Evolutionary conservation across 1,140 invertebrate species (phyloP), one percentile per base, ranked within the genome.

Genomic region (Lucilia sericata): DNA sequence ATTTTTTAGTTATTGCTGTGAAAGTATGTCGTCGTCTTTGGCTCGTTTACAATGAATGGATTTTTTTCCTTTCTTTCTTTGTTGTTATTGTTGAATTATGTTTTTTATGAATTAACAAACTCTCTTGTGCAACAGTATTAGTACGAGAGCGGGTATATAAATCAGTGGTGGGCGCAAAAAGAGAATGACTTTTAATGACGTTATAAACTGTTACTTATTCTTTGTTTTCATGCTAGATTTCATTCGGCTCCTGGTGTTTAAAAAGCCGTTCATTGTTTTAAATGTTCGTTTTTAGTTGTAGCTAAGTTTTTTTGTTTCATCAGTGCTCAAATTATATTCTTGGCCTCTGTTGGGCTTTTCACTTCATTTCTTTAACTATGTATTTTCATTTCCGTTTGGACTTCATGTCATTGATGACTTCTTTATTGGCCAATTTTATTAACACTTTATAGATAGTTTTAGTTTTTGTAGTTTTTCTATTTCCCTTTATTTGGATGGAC

Each of bases 351-450:
- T 14, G 51, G 17, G 51, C 12, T 55, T 12, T 55, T 2, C 51
- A n/a, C 17, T 60, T 60, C 14, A 60, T 60, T 60, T 14, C 13
- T 60, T 60, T n/a, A n/a, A n/a, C n/a, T n/a, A n/a, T n/a, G n/a
- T n/a, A n/a, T n/a, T n/a, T n/a, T n/a, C n/a, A n/a, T n/a, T n/a
- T n/a, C n/a, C 51, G 5, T 60, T 60, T 60, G 51, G 51, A 60
- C 51, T 60, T 60, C 51, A 60, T 60, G 12, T 14, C 51, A 60
- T 60, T 60, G 51, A 60, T 60, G 51, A 60, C 51, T 60, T 60
- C 3, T 60, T 60, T 60, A 4, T 13, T 60, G 9, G 17, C 13
- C 51, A 14, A 13, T 60, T 14, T 60, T 36, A 36, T 36, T 36
- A 3, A 8, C 36, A 36, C 36, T 36, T 36, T 36, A 36, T 36